Evolutionary conservation across 1,140 invertebrate genomes (phyloP).

Genomic region (Drosophila arawakana): DNA sequence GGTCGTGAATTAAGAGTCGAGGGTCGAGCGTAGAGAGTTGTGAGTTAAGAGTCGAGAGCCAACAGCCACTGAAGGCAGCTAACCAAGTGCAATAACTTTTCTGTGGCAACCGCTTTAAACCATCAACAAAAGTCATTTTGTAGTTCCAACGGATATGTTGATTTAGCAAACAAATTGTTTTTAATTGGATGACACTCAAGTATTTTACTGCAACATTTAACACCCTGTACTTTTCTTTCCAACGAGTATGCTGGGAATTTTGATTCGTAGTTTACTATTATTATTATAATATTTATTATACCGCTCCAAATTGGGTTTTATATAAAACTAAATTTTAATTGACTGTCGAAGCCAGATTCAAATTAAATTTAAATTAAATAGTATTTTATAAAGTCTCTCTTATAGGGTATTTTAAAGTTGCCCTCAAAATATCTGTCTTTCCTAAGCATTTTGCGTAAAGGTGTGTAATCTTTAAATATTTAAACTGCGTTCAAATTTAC

Average conservation of each 20-base stretch:
- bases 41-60: constrained; percentile 15
- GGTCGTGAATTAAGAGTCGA: constrained; percentile 13
- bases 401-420: too few relatives aligned
- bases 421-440: too few relatives aligned
- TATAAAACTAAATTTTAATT: too few relatives aligned
- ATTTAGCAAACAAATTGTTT: constrained; percentile 77
- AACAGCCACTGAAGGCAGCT: constrained; percentile 31
- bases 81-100: constrained; percentile 64
- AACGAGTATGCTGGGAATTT: not conserved
- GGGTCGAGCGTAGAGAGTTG: not conserved
- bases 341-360: too few relatives aligned
- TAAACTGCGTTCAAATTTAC: not conserved
- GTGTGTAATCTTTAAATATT: not conserved
- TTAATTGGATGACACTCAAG: constrained; percentile 72
- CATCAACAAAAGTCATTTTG: constrained; percentile 73
- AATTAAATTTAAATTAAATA: too few relatives aligned
- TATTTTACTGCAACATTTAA: constrained; percentile 20
- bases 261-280: too few relatives aligned
- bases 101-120: constrained; percentile 66
- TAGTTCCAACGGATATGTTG: constrained; percentile 63
- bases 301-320: too few relatives aligned
- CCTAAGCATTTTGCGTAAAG: not conserved
- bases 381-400: too few relatives aligned
- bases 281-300: too few relatives aligned
- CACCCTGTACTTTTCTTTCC: not conserved